A percentile compares a stretch with the other conserved stretches of the same genome.
Evolutionary conservation across 2,113 vertebrate species (phyloP).

Genomic region (Azemiops feae): DNA sequence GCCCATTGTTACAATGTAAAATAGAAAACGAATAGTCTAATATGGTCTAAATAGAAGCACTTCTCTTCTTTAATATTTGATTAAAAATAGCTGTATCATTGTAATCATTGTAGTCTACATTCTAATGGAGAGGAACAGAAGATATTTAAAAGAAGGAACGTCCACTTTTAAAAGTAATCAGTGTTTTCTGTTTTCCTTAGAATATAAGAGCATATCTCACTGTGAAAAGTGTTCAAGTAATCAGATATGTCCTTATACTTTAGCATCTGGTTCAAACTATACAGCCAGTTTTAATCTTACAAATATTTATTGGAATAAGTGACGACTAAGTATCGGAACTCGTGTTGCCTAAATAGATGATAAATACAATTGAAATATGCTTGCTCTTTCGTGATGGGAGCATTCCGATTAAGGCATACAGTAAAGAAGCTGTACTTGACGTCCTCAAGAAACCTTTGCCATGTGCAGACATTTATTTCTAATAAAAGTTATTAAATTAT

Average conservation of each 20-base stretch:
- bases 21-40: background rate
- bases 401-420: constrained; percentile 28
- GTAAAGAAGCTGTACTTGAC: constrained; percentile 33
- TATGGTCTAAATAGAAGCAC: background rate
- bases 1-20: background rate
- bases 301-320: background rate
- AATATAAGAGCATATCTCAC: constrained; percentile 46
- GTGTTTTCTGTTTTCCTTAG: constrained; percentile 7
- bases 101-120: background rate
- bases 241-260: constrained; percentile 46
- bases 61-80: background rate
- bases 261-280: constrained; percentile 46
- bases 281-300: constrained; percentile 5
- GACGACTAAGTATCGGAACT: background rate
- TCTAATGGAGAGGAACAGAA: background rate
- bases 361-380: background rate
- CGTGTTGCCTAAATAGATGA: background rate
- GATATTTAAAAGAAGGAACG: background rate
- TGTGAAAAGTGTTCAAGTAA: constrained; percentile 29
- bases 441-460: constrained; percentile 59
- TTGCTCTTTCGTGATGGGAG: constrained; percentile 25
- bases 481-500: constrained; percentile 31
- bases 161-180: background rate
- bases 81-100: background rate
- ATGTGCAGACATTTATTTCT: constrained; percentile 40